Percentiles rank a stretch among this genome's conserved stretches.
These are phyloP conservation scores for Hycleus cichorii DNA, from an alignment of 1,140 invertebrate genomes.

Conservation along the genomic window DNA sequence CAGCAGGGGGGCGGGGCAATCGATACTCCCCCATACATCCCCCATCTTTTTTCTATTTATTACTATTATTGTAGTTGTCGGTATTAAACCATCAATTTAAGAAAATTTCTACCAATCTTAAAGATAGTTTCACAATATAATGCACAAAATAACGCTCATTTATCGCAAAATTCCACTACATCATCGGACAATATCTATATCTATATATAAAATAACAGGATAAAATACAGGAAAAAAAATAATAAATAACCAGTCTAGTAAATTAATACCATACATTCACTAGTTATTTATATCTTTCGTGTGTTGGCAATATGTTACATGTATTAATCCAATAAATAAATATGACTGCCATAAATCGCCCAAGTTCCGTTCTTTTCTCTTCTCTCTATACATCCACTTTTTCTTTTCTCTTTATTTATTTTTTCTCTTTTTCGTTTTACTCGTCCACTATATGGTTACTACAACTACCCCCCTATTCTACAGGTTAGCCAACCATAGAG, in stretches of 20 bases:
- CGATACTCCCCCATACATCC: constrained; percentile 35
- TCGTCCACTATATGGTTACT: not conserved
- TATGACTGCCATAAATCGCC: constrained; percentile 42
- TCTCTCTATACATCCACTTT: not conserved
- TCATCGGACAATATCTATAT: constrained; percentile 26
- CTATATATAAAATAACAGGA: constrained; percentile 25
- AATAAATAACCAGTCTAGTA: constrained; percentile 35
- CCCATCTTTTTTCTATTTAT: constrained; percentile 1
- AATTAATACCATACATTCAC: constrained; percentile 43
- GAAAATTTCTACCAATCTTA: too few species aligned
- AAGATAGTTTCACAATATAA: too few species aligned
- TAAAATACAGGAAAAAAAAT: constrained; percentile 14
- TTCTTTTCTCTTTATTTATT: not conserved
- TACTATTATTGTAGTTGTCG: too few species aligned
- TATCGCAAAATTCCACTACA: constrained; percentile 25
- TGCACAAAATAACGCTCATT: constrained; percentile 11
- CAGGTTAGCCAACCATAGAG: constrained; percentile 1
- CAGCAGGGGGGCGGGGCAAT: constrained; percentile 40
- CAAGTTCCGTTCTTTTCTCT: constrained; percentile 19
- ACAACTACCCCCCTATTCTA: too few species aligned
- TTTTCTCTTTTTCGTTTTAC: not conserved
- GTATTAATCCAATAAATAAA: constrained; percentile 45
- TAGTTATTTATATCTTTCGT: constrained; percentile 42
- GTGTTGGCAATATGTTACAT: constrained; percentile 44
- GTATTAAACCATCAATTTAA: too few species aligned